Conservation (phyloP, 2,797 vertebrate genomes). For the Rhinoraja longicauda region DNA sequence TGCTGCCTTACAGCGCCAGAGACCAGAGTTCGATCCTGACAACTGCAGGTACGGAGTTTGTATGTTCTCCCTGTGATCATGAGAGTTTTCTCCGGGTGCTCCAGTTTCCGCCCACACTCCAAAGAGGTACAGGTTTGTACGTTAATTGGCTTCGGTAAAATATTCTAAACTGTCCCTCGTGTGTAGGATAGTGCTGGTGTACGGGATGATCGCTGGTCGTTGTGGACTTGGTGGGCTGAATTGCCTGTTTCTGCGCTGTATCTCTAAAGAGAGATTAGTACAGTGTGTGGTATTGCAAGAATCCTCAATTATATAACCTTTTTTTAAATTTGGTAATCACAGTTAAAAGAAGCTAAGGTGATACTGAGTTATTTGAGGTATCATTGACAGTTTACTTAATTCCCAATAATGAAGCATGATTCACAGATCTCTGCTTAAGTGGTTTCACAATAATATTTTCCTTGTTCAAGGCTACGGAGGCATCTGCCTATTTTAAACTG, state of each 20-base stretch:
- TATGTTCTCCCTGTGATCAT: no score
- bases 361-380: neutral
- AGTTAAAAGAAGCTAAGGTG: neutral
- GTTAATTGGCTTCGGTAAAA: no score
- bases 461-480: neutral
- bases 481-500: neutral
- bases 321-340: neutral
- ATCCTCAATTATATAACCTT: neutral
- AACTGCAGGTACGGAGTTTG: no score
- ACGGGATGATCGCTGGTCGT: no score
- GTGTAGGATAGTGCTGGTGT: no score
- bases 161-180: no score
- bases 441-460: neutral
- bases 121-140: no score
- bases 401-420: neutral
- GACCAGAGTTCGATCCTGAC: no score
- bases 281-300: neutral
- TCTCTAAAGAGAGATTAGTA: no score
- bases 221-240: neutral
- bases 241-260: neutral
- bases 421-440: neutral
- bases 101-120: no score
- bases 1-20: no score
- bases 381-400: neutral
- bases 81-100: no score